Base-by-base conservation (phyloP, 2,797 vertebrate genomes). In the Pangasius macronema region DNA sequence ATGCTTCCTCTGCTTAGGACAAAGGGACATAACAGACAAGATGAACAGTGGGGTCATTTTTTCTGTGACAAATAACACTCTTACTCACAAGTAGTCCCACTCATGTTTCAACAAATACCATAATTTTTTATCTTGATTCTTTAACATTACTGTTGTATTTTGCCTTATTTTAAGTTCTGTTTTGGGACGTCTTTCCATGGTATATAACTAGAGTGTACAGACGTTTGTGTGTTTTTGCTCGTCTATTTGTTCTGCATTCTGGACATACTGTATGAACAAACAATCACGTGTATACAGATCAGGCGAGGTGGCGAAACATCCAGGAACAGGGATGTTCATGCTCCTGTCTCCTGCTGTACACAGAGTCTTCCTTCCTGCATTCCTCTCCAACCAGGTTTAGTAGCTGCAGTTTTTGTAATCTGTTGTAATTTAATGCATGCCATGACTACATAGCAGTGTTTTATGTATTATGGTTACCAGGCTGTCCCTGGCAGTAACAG, bases 1-100 rank as follows among this genome's bases (percentile, higher is more conserved):
- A 86, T 0, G 55, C 89, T 53, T 86, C 88, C 3, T 96, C 95
- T 46, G 93, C 95, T 96, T 27, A 1, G 77, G 30, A 76, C 8
- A 76, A 33, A 67, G 5, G 67, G 4, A 30, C 30, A 22, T 79
- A 79, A 36, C 9, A 10, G 30, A 36, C 5, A 46, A 63, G 24
- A 42, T 82, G 33, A 81, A 63, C 14, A 46, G 14, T 9, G 36
- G 14, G 22, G 13, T 46, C 30, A n/a, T 18, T 10, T 7, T 33
- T 73, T 46, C 14, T 13, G 16, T 79, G 24, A 57, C 30, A 22
- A 24, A 24, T 27, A 57, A 8, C 42, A 46, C 24, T 76, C 46
- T 49, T 46, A 49, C 22, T 24, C 70, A 49, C 20, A 24, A 27
- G 73, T 51, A 76, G 27, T 16, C 13, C 14, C 14, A 30, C 14